These are phyloP conservation scores for Drosophila silvestris DNA, from an alignment of 2,888 invertebrate species.

Conservation along the genomic window DNA sequence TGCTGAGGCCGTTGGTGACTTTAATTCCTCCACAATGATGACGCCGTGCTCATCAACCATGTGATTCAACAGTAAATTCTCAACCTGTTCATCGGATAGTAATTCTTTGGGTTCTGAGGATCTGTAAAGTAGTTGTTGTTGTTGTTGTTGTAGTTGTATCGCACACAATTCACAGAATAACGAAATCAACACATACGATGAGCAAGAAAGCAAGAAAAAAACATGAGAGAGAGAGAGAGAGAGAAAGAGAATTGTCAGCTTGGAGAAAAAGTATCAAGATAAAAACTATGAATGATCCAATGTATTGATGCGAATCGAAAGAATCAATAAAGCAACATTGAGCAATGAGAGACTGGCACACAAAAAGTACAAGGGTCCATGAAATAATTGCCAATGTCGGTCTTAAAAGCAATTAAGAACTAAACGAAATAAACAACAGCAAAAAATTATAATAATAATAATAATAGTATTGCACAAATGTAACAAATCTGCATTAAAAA, in stretches of 20 bases:
- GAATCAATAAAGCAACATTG: constrained; percentile 8
- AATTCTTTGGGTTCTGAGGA: constrained; percentile 84
- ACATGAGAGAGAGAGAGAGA: constrained; percentile 3
- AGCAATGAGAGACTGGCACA: constrained; percentile 37
- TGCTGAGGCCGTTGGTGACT: constrained; percentile 69
- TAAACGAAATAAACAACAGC: neutral
- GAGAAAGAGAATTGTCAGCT: constrained; percentile 5
- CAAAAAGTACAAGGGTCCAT: constrained; percentile 10
- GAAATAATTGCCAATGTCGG: constrained; percentile 35
- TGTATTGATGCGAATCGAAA: constrained; percentile 2
- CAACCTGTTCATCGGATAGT: constrained; percentile 85
- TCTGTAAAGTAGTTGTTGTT: constrained; percentile 68
- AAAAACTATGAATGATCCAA: constrained; percentile 11
- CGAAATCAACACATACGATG: constrained; percentile 27
- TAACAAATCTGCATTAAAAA: neutral
- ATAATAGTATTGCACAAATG: neutral
- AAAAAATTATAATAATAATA: neutral
- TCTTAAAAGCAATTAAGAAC: neutral
- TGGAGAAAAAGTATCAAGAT: neutral
- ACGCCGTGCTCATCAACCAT: constrained; percentile 82
- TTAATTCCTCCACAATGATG: constrained; percentile 82
- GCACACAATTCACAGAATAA: constrained; percentile 31
- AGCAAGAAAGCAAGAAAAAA: constrained; percentile 5
- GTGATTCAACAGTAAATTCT: constrained; percentile 84
- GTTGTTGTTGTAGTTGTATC: constrained; percentile 32